These are phyloP conservation scores for Amphiprion clarkii DNA, from an alignment of 2,797 vertebrate genomes.

Conservation along the genomic window DNA sequence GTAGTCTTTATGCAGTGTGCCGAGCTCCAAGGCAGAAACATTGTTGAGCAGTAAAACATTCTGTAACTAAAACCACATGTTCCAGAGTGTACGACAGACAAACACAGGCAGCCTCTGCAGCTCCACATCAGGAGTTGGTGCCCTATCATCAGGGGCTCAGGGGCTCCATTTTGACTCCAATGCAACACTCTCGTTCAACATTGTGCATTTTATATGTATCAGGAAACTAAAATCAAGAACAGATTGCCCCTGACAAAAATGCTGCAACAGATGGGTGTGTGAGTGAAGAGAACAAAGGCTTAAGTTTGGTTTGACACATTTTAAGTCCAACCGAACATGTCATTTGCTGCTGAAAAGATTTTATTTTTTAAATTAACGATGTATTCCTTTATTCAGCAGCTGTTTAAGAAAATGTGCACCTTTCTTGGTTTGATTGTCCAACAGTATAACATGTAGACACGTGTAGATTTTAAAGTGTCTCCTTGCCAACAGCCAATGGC, in stretches of 20 bases:
- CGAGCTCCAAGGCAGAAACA: slow-evolving; percentile 86
- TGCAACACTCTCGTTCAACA: slow-evolving; percentile 74
- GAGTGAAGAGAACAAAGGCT: slow-evolving; percentile 16
- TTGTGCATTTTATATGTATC: slow-evolving; percentile 78
- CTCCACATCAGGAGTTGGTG: slow-evolving; percentile 77
- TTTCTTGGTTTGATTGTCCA: slow-evolving; percentile 17
- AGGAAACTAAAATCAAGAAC: slow-evolving; percentile 79
- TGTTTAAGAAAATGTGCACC: slow-evolving; percentile 15
- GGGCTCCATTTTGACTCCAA: slow-evolving; percentile 69
- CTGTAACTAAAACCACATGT: slow-evolving; percentile 89
- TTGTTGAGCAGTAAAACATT: slow-evolving; percentile 89
- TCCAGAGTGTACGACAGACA: slow-evolving; percentile 81
- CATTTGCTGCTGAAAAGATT: slow-evolving; percentile 52
- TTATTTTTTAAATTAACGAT: neutral
- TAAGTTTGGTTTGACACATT: slow-evolving; percentile 54
- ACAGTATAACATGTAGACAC: neutral
- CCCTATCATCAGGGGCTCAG: slow-evolving; percentile 71
- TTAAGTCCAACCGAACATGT: slow-evolving; percentile 52
- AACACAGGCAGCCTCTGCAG: slow-evolving; percentile 76
- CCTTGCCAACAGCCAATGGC: neutral
- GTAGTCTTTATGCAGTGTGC: slow-evolving; percentile 87
- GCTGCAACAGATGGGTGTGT: slow-evolving; percentile 18
- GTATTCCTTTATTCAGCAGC: slow-evolving; percentile 24
- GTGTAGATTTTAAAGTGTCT: slow-evolving; percentile 12
- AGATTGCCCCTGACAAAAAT: slow-evolving; percentile 65